Evolutionary conservation across 37 sponge, comb jelly and placozoan genomes (phyloP).

Genomic region (Crambe crambe): DNA sequence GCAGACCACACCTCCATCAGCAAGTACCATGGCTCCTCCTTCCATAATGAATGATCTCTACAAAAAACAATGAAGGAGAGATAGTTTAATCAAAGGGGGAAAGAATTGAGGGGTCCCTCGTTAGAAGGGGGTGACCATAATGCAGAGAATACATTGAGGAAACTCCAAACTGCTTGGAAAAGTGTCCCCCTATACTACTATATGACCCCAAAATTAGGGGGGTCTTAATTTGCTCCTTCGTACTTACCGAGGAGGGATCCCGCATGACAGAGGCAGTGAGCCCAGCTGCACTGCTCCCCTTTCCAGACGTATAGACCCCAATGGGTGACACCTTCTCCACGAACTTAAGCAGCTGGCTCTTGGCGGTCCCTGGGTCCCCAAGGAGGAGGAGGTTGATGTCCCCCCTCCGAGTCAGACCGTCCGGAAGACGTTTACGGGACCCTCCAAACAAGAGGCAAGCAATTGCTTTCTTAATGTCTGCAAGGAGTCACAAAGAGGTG

Average conservation of each 20-base stretch:
- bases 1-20: slow-evolving; percentile 99
- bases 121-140: too few relatives aligned
- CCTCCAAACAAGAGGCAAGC: slow-evolving; percentile 97
- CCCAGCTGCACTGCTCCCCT: slow-evolving; percentile 99
- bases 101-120: too few relatives aligned
- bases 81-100: background rate
- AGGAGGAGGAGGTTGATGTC: slow-evolving; percentile 97
- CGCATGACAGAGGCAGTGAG: slow-evolving; percentile 96
- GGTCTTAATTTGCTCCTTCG: too few relatives aligned
- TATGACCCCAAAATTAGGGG: too few relatives aligned
- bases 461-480: slow-evolving; percentile 98
- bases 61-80: background rate
- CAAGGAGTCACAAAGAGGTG: background rate
- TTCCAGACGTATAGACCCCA: slow-evolving; percentile 99
- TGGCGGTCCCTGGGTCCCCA: slow-evolving; percentile 99
- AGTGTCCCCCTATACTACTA: too few relatives aligned
- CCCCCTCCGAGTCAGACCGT: slow-evolving; percentile 95
- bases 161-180: too few relatives aligned
- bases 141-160: too few relatives aligned
- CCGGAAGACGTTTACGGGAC: slow-evolving; percentile 95
- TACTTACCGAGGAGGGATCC: slow-evolving; percentile 87
- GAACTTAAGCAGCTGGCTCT: slow-evolving; percentile 99
- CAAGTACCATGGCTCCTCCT: slow-evolving; percentile 99
- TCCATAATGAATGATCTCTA: slow-evolving; percentile 96
- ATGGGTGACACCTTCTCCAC: slow-evolving; percentile 99